phyloP scores from a whole-genome alignment of 2,797 vertebrate species.

The Oophaga sylvatica region DNA sequence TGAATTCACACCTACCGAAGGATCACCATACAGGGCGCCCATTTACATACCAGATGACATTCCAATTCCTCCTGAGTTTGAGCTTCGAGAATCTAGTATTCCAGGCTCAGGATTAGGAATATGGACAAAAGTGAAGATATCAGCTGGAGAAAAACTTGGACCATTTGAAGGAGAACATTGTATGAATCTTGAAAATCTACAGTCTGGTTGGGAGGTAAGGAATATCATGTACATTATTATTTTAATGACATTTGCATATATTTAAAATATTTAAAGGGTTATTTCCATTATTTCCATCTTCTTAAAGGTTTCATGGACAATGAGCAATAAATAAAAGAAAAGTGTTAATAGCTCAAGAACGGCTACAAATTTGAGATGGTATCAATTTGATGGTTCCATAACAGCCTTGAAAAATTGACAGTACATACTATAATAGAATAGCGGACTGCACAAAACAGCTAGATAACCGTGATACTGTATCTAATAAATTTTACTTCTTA shows the following conservation, averaged over 20 bases:
- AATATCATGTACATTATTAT: not conserved
- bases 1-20: constrained; percentile 80
- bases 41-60: constrained; percentile 84
- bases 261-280: not conserved
- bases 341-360: too few relatives aligned
- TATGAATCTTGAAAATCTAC: constrained; percentile 78
- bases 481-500: not conserved
- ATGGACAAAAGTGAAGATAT: constrained; percentile 90
- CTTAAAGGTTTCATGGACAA: too few relatives aligned
- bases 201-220: constrained; percentile 94
- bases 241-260: not conserved
- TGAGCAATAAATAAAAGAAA: too few relatives aligned
- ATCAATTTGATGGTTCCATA: not conserved
- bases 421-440: not conserved
- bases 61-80: constrained; percentile 87
- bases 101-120: constrained; percentile 84
- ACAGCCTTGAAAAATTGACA: not conserved
- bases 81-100: constrained; percentile 86
- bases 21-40: constrained; percentile 80
- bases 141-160: constrained; percentile 88
- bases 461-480: not conserved
- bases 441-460: too few relatives aligned
- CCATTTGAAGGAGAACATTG: constrained; percentile 87
- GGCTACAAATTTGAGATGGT: not conserved
- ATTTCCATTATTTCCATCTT: too few relatives aligned